Percentiles rank a stretch among this genome's conserved stretches.
Evolutionary conservation across 2,113 vertebrate genomes (phyloP).

Genomic region (Sminthopsis crassicaudata): DNA sequence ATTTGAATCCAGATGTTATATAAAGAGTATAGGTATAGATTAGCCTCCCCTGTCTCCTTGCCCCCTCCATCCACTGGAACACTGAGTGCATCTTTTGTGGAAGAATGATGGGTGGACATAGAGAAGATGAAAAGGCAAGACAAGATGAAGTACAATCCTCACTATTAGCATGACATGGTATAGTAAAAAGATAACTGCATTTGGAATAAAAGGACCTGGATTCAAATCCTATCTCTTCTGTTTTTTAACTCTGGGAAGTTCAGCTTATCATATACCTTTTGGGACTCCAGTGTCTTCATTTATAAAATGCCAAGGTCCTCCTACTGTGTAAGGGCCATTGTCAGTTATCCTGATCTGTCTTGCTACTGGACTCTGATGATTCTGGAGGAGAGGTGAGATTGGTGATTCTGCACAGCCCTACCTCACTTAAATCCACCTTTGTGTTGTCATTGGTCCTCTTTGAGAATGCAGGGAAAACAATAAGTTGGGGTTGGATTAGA

Average conservation of each 20-base stretch:
- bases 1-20: no score
- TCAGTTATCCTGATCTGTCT: not conserved
- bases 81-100: not conserved
- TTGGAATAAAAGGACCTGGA: no score
- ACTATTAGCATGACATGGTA: not conserved
- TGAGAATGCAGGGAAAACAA: not conserved
- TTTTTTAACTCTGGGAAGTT: not conserved
- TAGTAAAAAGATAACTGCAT: not conserved
- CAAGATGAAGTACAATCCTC: not conserved
- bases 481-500: not conserved
- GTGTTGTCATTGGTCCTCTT: not conserved
- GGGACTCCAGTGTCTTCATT: not conserved
- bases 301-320: no score
- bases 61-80: no score
- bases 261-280: not conserved
- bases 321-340: not conserved
- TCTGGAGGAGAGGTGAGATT: not conserved
- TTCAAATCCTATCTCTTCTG: not conserved
- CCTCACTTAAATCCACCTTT: not conserved
- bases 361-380: not conserved
- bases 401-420: not conserved
- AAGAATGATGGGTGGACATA: not conserved
- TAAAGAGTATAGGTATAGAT: no score
- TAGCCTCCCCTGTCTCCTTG: no score
- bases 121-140: not conserved